Evolutionary conservation across 2,113 vertebrate genomes (phyloP), one percentile per base, ranked within the genome.

Genomic region (Clinocottus analis): DNA sequence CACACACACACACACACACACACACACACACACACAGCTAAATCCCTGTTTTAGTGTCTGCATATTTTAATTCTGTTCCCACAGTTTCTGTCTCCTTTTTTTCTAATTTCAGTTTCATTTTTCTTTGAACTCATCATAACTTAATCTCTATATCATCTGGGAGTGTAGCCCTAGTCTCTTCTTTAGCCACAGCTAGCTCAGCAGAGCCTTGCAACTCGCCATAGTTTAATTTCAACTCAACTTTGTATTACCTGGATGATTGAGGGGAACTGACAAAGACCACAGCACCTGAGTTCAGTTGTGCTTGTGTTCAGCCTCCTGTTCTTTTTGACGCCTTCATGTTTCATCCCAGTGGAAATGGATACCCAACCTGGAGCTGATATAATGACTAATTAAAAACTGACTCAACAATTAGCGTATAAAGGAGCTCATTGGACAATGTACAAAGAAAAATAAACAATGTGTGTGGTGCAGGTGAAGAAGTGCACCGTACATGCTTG

Each of bases 361-460:
- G 91, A 92, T 89, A 89, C 91, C 91, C 90, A 85, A 79, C 93
- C 93, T 95, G 94, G 94, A 62, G 94, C 94, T 94, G 92, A 92
- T 81, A 72, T 85, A 94, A 87, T 78, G 76, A 91, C 12, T 2
- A 19, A 47, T 78, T 76, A 67, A 13, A 65, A 76, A 89, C 80
- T 29, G 70, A 92, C 87, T 90, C 17, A 76, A 65, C 65, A 88
- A 68, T 65, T 64, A 84, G 77, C 68, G 0, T 68, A 77, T 45
- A 64, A 76, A 80, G 25, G 41, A 77, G 72, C 84, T 89, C 74
- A 66, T 79, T 93, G 90, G 92, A 92, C 79, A 86, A 83, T 93
- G 88, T 90, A 87, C 68, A 76, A 70, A 86, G 49, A 31, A 77
- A 35, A 49, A 43, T 72, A 76, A 62, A 63, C 2, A 45, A 55